These are phyloP conservation scores for Hyles vespertilio DNA, from an alignment of 1,140 invertebrate species.

Conservation along the genomic window DNA sequence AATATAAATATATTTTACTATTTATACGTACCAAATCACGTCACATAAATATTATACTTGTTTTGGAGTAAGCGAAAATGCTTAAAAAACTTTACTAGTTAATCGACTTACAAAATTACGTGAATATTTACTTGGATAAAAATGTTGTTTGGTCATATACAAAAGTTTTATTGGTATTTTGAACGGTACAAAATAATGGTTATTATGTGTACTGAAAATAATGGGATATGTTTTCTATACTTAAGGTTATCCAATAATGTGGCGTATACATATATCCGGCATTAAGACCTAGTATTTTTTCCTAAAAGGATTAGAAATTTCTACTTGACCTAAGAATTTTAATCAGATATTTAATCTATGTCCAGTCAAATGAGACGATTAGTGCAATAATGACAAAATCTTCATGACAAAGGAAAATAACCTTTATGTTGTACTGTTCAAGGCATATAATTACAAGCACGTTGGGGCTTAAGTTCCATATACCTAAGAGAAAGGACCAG, in stretches of 20 bases:
- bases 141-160: conserved; percentile 38
- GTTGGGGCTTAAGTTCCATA: no score
- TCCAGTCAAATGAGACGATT: no score
- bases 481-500: no score
- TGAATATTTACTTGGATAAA: conserved; percentile 22
- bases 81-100: conserved; percentile 23
- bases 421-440: background rate
- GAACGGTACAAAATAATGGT: conserved; percentile 5
- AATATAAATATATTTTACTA: no score
- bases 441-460: no score
- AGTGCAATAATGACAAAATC: no score
- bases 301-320: background rate
- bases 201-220: no score
- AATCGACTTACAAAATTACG: conserved; percentile 18
- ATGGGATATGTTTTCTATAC: no score
- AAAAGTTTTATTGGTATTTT: conserved; percentile 21
- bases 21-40: no score
- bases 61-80: conserved; percentile 12
- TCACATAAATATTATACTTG: no score
- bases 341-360: no score
- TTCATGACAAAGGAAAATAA: background rate
- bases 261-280: background rate
- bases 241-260: no score
- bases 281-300: background rate
- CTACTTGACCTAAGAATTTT: background rate